A percentile compares a stretch with the other conserved stretches of the same genome.
Evolutionary conservation across 1,140 invertebrate species (phyloP).

Genomic region (Tyrophagus putrescentiae): DNA sequence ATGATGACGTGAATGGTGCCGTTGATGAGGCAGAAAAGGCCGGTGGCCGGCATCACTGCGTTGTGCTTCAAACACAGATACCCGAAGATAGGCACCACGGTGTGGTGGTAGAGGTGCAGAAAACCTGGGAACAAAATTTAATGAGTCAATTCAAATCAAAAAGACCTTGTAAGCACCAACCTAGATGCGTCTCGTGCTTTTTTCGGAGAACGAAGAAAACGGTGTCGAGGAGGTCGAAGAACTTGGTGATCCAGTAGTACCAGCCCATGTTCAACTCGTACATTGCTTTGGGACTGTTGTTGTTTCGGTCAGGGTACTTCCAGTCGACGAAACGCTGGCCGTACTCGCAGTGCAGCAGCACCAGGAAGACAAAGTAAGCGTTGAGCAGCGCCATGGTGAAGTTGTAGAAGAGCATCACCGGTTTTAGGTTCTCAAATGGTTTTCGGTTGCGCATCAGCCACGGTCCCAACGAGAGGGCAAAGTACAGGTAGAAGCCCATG

Average conservation of each 20-base stretch:
- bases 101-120: conserved; percentile 20
- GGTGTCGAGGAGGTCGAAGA: conserved; percentile 37
- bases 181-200: conserved; percentile 39
- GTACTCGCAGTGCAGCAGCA: conserved; percentile 24
- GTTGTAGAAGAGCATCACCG: conserved; percentile 62
- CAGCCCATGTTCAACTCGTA: conserved; percentile 35
- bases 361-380: conserved; percentile 13
- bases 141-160: no score
- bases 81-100: conserved; percentile 15
- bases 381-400: conserved; percentile 27
- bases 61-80: conserved; percentile 21
- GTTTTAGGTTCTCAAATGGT: conserved; percentile 57
- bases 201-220: conserved; percentile 38
- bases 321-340: conserved; percentile 21
- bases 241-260: conserved; percentile 39
- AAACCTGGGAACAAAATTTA: conserved; percentile 34
- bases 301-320: conserved; percentile 1
- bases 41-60: conserved; percentile 1
- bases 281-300: conserved; percentile 17
- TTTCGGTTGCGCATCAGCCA: conserved; percentile 69
- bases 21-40: conserved; percentile 44
- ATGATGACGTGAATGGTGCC: conserved; percentile 59
- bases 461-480: conserved; percentile 56
- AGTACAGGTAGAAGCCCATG: conserved; percentile 53
- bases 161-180: no score